phyloP scores from a whole-genome alignment of 2,888 invertebrate genomes.

The Neoitamus cyanurus region DNA sequence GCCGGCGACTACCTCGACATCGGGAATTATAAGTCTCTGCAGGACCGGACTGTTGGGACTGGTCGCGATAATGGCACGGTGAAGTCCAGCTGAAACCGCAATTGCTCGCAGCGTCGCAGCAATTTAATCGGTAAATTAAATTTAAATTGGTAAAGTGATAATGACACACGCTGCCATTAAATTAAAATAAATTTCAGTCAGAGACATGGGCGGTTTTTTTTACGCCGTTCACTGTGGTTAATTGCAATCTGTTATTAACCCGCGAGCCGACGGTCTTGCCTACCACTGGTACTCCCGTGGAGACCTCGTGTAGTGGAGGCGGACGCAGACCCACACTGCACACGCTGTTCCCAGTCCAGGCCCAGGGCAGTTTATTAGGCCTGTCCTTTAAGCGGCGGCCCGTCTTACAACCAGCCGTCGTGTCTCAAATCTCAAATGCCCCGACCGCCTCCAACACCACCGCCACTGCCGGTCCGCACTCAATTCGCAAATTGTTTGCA shows the following conservation, averaged over 20 bases:
- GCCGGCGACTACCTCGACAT: not conserved
- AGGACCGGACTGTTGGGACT: not conserved
- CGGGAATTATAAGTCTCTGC: not conserved
- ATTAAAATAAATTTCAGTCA: slow-evolving; percentile 21
- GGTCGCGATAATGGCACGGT: not conserved
- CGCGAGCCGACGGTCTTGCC: not conserved
- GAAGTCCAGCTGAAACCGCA: not conserved
- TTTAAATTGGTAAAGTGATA: slow-evolving; percentile 40
- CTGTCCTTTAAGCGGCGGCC: not conserved
- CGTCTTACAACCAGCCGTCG: not conserved
- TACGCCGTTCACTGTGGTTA: not conserved
- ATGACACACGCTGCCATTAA: slow-evolving; percentile 30
- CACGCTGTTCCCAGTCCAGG: too few species aligned
- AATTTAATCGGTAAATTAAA: slow-evolving; percentile 38
- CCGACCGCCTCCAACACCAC: not conserved
- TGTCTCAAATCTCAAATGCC: not conserved
- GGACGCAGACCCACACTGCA: not conserved
- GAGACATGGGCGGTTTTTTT: not conserved
- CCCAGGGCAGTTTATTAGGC: not conserved
- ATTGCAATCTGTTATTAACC: slow-evolving; percentile 14
- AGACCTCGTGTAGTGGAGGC: not conserved
- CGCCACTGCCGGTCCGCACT: not conserved
- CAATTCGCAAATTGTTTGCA: slow-evolving; percentile 1
- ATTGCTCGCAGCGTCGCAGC: not conserved
- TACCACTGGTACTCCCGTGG: not conserved